Base-by-base conservation (phyloP, 2,113 vertebrate genomes). In the Lepus europaeus region DNA sequence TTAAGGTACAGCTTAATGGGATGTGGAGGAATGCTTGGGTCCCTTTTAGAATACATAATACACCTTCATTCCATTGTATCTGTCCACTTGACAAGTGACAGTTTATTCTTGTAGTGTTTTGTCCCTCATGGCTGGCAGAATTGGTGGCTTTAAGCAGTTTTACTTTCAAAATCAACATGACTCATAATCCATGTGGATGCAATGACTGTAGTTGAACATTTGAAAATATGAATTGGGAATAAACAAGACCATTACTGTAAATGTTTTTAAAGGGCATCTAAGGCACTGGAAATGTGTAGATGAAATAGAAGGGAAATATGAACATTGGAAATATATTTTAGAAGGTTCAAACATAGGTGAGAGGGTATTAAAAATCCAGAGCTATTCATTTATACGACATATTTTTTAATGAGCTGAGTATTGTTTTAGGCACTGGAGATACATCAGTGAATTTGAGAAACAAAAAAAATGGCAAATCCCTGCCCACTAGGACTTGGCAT, bases 121-220 rank as follows among this genome's bases (percentile, higher is more conserved):
- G 27, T 95, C 22, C n/a, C 70, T 83, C n/a, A 36, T 89, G 53
- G 87, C 53, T 87, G 20, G 64, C 73, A 93, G 61, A 53, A 91
- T 59, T 68, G 23, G 83, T 74, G 33, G 63, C 68, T 88, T 90
- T 90, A 87, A 94, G 53, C 22, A 88, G 78, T 92, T 96, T 93
- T 19, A 84, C 69, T 96, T 91, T 95, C 74, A 89, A 95, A 94
- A 95, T 76, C 95, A 96, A 89, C 33, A 91, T 96, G 89, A 94
- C 83, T 93, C 68, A 96, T 90, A 88, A 90, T 68, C 64, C 45
- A 64, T 90, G 88, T 97, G 86, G 63, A 78, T 86, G 49, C 69
- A 79, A 56, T 94, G 80, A 92, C 77, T 95, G 1, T 84, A 74
- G 69, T 74, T 96, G 72, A 94, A 88, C 63, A 81, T 90, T 95